phyloP scores from a whole-genome alignment of 2,888 invertebrate genomes.

The Phaedon cochleariae region DNA sequence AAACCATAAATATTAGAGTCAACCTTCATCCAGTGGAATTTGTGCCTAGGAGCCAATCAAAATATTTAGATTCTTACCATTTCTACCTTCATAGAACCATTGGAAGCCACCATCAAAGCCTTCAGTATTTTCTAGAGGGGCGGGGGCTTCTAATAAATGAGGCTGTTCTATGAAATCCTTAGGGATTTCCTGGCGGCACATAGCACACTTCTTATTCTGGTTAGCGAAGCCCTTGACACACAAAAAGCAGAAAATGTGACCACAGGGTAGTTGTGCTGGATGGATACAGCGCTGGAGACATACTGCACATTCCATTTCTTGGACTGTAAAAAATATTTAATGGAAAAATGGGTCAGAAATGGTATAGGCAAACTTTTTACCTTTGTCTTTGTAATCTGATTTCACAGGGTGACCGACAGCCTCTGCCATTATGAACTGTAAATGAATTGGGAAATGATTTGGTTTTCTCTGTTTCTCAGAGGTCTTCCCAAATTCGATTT shows the following conservation, averaged over 20 bases:
- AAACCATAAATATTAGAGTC: conserved; percentile 43
- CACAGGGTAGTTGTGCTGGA: conserved; percentile 92
- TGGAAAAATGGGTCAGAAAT: conserved; percentile 3
- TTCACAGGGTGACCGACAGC: conserved; percentile 1
- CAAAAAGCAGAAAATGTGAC: conserved; percentile 95
- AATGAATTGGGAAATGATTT: too few species aligned
- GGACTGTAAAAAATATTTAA: conserved; percentile 11
- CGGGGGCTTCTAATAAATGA: conserved; percentile 71
- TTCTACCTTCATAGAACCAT: conserved; percentile 96
- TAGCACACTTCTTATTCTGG: conserved; percentile 88
- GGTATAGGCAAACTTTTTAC: conserved; percentile 15
- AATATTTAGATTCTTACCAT: conserved; percentile 73
- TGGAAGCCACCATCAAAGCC: conserved; percentile 77
- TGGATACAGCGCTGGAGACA: conserved; percentile 91
- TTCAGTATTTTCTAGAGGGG: conserved; percentile 57
- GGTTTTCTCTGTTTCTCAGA: too few species aligned
- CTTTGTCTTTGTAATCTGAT: conserved; percentile 17
- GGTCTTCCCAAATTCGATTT: too few species aligned
- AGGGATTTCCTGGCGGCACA: conserved; percentile 93
- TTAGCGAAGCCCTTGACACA: conserved; percentile 93
- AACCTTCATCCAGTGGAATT: conserved; percentile 26
- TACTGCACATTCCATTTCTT: conserved; percentile 80
- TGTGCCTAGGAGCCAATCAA: not conserved
- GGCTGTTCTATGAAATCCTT: conserved; percentile 88
- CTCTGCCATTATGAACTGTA: conserved; percentile 20